phyloP scores from a whole-genome alignment of 2,113 vertebrate genomes.

The Ctenodactylus gundi region DNA sequence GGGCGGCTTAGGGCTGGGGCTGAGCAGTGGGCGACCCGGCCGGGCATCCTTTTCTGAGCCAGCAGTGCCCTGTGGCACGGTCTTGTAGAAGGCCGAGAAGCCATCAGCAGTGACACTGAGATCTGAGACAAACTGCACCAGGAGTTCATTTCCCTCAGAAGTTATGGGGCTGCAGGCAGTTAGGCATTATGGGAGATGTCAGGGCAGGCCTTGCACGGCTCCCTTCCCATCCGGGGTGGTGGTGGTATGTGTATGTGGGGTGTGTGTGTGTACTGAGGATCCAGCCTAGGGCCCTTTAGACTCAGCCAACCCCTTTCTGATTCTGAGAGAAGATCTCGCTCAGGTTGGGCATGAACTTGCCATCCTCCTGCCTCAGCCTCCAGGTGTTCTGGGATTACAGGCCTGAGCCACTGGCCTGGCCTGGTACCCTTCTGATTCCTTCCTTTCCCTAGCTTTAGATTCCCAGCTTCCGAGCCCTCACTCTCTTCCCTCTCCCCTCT shows the following conservation, averaged over 20 bases:
- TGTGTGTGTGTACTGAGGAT: too few relatives aligned
- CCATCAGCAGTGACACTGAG: slow-evolving; percentile 93
- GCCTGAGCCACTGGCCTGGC: too few relatives aligned
- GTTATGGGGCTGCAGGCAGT: slow-evolving; percentile 78
- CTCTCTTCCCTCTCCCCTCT: background rate
- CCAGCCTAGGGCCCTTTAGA: too few relatives aligned
- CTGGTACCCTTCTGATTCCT: background rate
- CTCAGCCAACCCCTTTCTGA: too few relatives aligned
- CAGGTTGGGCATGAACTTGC: too few relatives aligned
- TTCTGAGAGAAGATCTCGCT: too few relatives aligned
- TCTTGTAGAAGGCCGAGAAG: slow-evolving; percentile 89
- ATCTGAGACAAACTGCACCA: slow-evolving; percentile 95
- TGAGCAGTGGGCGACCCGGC: background rate
- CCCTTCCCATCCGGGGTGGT: background rate
- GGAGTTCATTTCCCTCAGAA: slow-evolving; percentile 90
- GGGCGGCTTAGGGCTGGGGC: background rate
- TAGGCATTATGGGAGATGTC: background rate
- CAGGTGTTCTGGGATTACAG: too few relatives aligned
- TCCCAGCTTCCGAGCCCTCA: background rate
- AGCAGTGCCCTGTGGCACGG: slow-evolving; percentile 48
- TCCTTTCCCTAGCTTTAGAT: background rate
- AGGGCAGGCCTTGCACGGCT: background rate
- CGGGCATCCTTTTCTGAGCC: background rate
- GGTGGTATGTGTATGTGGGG: too few relatives aligned
- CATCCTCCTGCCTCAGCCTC: too few relatives aligned